Conservation (phyloP, 53 echinoderm and acorn worm species). For the Antedon mediterranea region DNA sequence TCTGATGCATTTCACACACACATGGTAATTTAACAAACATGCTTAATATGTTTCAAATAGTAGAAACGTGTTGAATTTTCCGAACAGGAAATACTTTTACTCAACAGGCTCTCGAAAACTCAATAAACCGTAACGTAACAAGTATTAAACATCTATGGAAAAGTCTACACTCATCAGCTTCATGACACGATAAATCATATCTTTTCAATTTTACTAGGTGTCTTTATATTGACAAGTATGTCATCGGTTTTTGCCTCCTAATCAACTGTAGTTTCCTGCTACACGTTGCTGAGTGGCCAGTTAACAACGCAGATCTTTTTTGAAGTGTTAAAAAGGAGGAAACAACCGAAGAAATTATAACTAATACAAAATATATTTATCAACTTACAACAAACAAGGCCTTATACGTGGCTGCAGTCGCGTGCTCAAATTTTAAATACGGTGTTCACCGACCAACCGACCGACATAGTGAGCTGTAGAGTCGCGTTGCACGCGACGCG, state of each 20-base stretch:
- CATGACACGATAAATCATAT: background rate
- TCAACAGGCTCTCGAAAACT: background rate
- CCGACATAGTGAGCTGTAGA: too few species aligned
- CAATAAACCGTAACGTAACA: background rate
- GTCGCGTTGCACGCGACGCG: too few species aligned
- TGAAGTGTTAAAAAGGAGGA: too few species aligned
- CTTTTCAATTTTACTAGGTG: background rate
- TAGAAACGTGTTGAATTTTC: background rate
- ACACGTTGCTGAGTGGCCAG: background rate
- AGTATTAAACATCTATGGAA: background rate
- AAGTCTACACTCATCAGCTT: background rate
- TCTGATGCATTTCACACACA: too few species aligned
- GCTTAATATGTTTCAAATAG: background rate
- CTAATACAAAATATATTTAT: too few species aligned
- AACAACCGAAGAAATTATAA: too few species aligned
- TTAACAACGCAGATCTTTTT: too few species aligned
- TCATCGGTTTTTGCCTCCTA: background rate
- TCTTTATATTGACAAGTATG: background rate
- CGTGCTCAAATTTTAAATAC: too few species aligned
- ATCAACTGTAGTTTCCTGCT: background rate
- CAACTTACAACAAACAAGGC: too few species aligned
- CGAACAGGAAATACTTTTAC: background rate
- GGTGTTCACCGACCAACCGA: too few species aligned
- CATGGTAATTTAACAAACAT: background rate
- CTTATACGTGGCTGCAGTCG: too few species aligned